These are phyloP conservation scores for Cecidostiba fungosa DNA, from an alignment of 2,888 invertebrate genomes.

Conservation along the genomic window DNA sequence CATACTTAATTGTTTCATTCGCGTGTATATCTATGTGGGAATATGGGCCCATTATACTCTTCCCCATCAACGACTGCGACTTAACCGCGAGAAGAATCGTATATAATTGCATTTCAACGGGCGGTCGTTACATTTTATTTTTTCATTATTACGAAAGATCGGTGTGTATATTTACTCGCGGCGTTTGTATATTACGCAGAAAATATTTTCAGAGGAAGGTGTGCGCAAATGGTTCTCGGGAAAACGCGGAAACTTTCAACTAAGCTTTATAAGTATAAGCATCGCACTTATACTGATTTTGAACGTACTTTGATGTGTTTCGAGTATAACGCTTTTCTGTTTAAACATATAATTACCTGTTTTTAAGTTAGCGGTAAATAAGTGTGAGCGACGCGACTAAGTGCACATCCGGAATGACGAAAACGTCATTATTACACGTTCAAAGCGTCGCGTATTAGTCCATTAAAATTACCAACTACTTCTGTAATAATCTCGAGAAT, in stretches of 20 bases:
- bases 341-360: neutral
- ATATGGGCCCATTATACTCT: neutral
- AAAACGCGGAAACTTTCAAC: neutral
- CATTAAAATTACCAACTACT: neutral
- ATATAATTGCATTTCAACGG: neutral
- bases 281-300: no score
- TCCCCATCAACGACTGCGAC: neutral
- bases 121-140: neutral
- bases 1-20: constrained; percentile 11
- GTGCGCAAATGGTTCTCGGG: neutral
- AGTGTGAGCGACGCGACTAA: neutral
- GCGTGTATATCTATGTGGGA: neutral
- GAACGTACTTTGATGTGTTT: neutral
- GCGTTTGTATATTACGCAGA: neutral
- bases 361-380: no score
- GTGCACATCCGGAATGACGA: neutral
- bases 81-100: neutral
- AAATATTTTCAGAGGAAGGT: neutral
- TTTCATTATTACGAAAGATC: constrained; percentile 13
- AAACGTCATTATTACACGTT: neutral
- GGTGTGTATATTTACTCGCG: neutral
- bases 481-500: neutral
- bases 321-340: neutral
- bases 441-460: neutral
- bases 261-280: no score